Percentiles rank a stretch among this genome's conserved stretches.
Conservation (phyloP, 2,888 invertebrate species). For the Stenodema calcarata region DNA sequence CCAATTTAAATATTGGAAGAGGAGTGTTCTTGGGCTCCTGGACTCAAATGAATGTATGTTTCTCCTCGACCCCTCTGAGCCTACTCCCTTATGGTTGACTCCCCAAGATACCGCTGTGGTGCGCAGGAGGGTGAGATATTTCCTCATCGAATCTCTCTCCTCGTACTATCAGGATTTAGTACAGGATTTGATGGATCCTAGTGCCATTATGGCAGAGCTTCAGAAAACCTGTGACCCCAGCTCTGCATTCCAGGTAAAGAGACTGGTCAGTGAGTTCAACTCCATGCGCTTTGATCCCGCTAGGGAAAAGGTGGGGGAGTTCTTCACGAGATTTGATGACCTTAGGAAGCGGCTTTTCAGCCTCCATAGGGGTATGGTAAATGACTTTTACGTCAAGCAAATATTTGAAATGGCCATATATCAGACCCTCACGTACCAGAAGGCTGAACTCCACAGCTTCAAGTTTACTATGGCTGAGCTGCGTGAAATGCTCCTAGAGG, state of each 20-base stretch:
- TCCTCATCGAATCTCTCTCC: no score
- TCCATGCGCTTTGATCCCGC: conserved; percentile 12
- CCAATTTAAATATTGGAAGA: not conserved
- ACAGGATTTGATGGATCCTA: not conserved
- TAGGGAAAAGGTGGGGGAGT: not conserved
- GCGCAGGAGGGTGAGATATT: no score
- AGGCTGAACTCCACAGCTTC: no score
- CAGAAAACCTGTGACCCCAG: not conserved
- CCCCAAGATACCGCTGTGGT: no score
- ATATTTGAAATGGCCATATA: not conserved
- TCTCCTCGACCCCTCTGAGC: no score
- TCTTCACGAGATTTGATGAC: not conserved
- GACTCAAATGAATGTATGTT: no score
- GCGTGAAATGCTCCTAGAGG: conserved; percentile 20
- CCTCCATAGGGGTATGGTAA: not conserved
- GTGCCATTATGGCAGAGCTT: not conserved
- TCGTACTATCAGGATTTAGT: no score
- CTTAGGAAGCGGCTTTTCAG: not conserved
- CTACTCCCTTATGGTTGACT: no score
- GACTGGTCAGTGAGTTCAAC: not conserved
- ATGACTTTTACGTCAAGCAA: not conserved
- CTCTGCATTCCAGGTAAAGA: not conserved
- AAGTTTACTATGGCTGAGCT: conserved; percentile 5
- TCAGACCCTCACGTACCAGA: not conserved
- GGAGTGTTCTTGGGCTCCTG: not conserved